Evolutionary conservation across 1,140 invertebrate species (phyloP).

Genomic region (Polyergus mexicanus): DNA sequence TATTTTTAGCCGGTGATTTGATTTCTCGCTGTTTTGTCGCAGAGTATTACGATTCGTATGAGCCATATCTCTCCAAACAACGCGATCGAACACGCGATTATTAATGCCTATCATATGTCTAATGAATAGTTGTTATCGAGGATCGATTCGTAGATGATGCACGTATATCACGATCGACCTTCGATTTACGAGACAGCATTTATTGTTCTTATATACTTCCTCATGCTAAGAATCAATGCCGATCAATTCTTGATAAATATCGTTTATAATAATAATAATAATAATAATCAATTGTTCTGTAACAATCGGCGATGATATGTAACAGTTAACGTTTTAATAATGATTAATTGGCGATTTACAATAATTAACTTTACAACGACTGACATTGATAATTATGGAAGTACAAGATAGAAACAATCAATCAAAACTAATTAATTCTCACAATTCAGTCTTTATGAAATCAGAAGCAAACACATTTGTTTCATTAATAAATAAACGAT

Average conservation of each 20-base stretch:
- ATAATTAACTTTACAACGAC: not conserved
- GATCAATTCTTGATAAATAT: not conserved
- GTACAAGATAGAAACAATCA: not conserved
- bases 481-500: not conserved
- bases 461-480: not conserved
- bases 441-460: not conserved
- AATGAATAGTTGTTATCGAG: slow-evolving; percentile 12
- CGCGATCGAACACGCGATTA: not conserved
- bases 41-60: not conserved
- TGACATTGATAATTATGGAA: not conserved
- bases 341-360: not conserved
- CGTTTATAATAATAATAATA: no score
- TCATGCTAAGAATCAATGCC: not conserved
- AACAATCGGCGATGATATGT: no score
- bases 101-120: not conserved
- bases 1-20: slow-evolving; percentile 28
- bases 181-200: slow-evolving; percentile 3
- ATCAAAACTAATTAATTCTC: not conserved
- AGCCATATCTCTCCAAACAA: not conserved
- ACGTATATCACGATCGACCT: slow-evolving; percentile 18
- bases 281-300: not conserved
- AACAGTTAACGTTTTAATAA: not conserved
- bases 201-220: slow-evolving; percentile 29
- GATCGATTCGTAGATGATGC: slow-evolving; percentile 20
- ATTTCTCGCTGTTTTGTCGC: not conserved